Percentiles rank a stretch among this genome's conserved stretches.
These are phyloP conservation scores for Lacerta viridis DNA, from an alignment of 2,797 vertebrate species.

Conservation along the genomic window DNA sequence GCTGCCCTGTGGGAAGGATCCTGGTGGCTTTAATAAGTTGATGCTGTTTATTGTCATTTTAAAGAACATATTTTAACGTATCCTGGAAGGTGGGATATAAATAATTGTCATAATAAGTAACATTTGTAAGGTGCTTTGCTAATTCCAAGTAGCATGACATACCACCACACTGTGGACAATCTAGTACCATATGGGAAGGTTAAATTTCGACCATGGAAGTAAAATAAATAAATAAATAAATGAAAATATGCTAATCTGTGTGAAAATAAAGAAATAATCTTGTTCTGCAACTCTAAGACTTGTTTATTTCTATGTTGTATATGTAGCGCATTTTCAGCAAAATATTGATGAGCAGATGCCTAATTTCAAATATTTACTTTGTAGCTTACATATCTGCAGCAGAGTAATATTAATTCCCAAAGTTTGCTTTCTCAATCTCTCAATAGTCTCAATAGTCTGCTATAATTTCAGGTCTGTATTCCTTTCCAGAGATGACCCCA, in stretches of 20 bases:
- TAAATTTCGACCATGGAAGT: background rate
- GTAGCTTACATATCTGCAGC: background rate
- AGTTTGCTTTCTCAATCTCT: constrained; percentile 19
- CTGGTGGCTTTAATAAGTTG: background rate
- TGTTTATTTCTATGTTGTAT: background rate
- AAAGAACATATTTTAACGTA: background rate
- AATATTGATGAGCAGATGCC: background rate
- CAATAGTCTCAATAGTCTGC: constrained; percentile 41
- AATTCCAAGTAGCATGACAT: background rate
- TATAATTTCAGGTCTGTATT: constrained; percentile 48
- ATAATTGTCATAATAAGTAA: background rate
- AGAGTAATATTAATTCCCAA: constrained; percentile 31
- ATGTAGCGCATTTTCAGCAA: background rate
- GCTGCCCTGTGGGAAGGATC: no score
- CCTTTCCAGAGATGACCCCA: constrained; percentile 45
- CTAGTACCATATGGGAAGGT: background rate
- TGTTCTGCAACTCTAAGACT: background rate
- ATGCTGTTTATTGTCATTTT: background rate
- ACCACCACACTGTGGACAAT: background rate
- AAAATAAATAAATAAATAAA: background rate
- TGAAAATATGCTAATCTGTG: background rate
- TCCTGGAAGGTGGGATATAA: background rate
- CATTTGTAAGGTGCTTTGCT: background rate
- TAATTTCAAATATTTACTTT: constrained; percentile 48
- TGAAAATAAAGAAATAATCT: background rate